These are phyloP conservation scores for Mesorhabditis belari DNA, from an alignment of 2,888 invertebrate species.

Conservation along the genomic window DNA sequence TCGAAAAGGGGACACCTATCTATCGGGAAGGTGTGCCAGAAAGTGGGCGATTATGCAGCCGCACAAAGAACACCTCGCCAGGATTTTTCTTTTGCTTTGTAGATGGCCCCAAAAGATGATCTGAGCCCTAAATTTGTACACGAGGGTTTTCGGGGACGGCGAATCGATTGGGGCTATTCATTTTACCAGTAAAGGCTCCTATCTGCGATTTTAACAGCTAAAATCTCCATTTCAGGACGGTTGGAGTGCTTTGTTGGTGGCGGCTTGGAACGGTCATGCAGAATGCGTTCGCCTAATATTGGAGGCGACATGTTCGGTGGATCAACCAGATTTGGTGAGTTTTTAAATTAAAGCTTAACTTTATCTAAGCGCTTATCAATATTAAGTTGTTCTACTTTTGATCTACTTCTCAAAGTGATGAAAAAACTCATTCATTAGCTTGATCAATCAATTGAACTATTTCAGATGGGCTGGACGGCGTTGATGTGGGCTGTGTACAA, in stretches of 20 bases:
- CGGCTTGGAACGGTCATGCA: conserved; percentile 79
- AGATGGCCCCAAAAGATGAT: no score
- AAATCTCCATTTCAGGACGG: conserved; percentile 45
- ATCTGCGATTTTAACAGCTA: background rate
- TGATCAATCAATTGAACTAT: background rate
- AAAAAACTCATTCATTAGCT: background rate
- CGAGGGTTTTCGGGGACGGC: no score
- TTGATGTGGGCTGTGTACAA: conserved; percentile 97
- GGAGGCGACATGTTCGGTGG: conserved; percentile 59
- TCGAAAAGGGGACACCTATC: no score
- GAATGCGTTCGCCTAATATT: conserved; percentile 75
- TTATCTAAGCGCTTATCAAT: background rate
- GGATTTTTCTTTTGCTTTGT: no score
- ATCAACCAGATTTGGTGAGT: conserved; percentile 31
- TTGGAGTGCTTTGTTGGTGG: conserved; percentile 77
- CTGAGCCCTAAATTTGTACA: no score
- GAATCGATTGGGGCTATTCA: no score
- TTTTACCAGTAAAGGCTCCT: no score
- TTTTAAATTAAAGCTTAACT: background rate
- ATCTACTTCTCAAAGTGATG: background rate
- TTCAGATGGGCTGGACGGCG: conserved; percentile 81
- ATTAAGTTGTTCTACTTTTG: background rate
- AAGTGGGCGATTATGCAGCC: no score
- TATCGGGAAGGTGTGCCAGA: no score
- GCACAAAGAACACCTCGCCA: no score